Evolutionary conservation across 2,113 vertebrate species (phyloP).

Genomic region (Gobiocypris rarus): DNA sequence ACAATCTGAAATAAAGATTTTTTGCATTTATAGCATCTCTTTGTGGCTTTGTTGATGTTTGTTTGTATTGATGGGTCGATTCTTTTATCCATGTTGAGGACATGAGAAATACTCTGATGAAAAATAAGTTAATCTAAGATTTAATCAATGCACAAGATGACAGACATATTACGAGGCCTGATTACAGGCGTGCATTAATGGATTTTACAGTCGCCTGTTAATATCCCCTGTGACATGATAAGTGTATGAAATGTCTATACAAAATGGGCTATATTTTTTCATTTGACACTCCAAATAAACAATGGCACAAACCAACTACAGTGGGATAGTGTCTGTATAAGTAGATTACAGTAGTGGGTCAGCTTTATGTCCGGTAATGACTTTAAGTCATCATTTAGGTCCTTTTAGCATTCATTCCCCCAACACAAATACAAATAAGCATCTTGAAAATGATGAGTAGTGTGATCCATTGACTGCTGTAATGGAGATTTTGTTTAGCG

Average conservation of each 20-base stretch:
- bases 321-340: conserved; percentile 28
- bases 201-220: conserved; percentile 48
- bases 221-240: conserved; percentile 29
- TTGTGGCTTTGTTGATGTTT: conserved; percentile 39
- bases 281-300: conserved; percentile 13
- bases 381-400: conserved; percentile 60
- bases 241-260: conserved; percentile 37
- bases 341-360: conserved; percentile 59
- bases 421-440: conserved; percentile 71
- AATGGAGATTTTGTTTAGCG: conserved; percentile 60
- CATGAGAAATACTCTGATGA: conserved; percentile 31
- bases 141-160: conserved; percentile 47
- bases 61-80: conserved; percentile 31
- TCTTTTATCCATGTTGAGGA: conserved; percentile 31
- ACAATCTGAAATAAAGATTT: neutral
- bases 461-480: conserved; percentile 67
- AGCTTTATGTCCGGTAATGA: conserved; percentile 67
- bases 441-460: conserved; percentile 60
- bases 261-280: conserved; percentile 36
- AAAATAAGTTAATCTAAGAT: conserved; percentile 35
- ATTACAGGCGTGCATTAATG: conserved; percentile 39
- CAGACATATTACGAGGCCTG: conserved; percentile 38
- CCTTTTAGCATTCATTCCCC: conserved; percentile 55
- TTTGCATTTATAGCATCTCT: neutral
- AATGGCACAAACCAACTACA: conserved; percentile 18